Percentiles rank a stretch among this genome's conserved stretches.
phyloP scores from a whole-genome alignment of 2,888 invertebrate species.

The Aphrophora alni region DNA sequence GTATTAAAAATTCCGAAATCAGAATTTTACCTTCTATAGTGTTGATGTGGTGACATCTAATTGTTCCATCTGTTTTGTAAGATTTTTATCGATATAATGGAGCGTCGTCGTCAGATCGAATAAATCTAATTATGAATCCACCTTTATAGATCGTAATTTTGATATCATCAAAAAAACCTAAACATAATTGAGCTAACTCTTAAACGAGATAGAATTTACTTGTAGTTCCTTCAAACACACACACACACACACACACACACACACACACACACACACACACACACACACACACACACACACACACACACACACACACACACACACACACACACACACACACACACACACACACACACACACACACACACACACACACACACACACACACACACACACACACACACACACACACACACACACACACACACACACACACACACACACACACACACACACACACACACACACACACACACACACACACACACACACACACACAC shows the following conservation, averaged over 20 bases:
- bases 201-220: no score
- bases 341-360: not conserved
- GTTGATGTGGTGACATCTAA: no score
- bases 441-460: not conserved
- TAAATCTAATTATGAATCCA: no score
- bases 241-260: not conserved
- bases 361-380: not conserved
- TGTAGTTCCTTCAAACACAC: no score
- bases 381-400: not conserved
- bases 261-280: not conserved
- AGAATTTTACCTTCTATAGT: no score
- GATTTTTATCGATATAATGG: no score
- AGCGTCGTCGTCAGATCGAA: no score
- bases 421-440: not conserved
- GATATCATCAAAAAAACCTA: no score
- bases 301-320: not conserved
- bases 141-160: no score
- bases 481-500: not conserved
- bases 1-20: no score
- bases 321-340: not conserved
- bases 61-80: no score
- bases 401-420: not conserved
- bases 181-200: no score
- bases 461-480: not conserved
- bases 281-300: not conserved